A percentile compares a stretch with the other conserved stretches of the same genome.
These are phyloP conservation scores for Lethrus apterus DNA, from an alignment of 1,140 invertebrate species.

Conservation along the genomic window DNA sequence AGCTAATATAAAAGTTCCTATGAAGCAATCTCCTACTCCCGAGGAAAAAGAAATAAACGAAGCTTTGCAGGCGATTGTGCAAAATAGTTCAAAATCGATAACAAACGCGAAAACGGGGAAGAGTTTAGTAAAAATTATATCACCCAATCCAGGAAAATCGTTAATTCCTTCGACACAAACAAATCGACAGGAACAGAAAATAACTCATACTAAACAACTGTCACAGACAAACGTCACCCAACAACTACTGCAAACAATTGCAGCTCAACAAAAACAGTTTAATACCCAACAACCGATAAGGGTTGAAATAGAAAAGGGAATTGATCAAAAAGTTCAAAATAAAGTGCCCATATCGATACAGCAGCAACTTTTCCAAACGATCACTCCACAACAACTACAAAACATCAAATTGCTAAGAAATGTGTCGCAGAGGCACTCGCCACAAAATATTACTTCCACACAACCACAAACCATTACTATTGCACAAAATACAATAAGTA, in stretches of 20 bases:
- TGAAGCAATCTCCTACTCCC: constrained; percentile 1
- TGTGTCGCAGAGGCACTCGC: constrained; percentile 17
- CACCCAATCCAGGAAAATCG: constrained; percentile 35
- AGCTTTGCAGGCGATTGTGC: constrained; percentile 29
- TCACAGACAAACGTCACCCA: constrained; percentile 28
- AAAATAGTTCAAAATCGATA: constrained; percentile 18
- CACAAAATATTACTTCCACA: constrained; percentile 1
- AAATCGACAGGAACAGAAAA: constrained; percentile 29
- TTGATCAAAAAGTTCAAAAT: constrained; percentile 23
- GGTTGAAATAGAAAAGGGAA: constrained; percentile 18
- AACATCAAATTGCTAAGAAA: constrained; percentile 33
- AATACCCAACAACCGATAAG: constrained; percentile 14
- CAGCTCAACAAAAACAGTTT: constrained; percentile 20
- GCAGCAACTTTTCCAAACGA: constrained; percentile 34
- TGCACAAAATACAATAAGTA: constrained; percentile 3
- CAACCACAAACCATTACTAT: constrained; percentile 13
- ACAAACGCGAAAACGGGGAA: constrained; percentile 22
- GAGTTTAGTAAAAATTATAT: constrained; percentile 38
- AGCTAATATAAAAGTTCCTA: background rate
- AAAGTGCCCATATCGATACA: constrained; percentile 19
- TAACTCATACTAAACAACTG: constrained; percentile 26
- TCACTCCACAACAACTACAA: constrained; percentile 33
- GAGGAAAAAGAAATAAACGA: constrained; percentile 34
- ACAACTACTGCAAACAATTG: constrained; percentile 19
- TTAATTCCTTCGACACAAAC: constrained; percentile 28